phyloP scores from a whole-genome alignment of 2,888 invertebrate genomes.

The Nemoura dubitans region DNA sequence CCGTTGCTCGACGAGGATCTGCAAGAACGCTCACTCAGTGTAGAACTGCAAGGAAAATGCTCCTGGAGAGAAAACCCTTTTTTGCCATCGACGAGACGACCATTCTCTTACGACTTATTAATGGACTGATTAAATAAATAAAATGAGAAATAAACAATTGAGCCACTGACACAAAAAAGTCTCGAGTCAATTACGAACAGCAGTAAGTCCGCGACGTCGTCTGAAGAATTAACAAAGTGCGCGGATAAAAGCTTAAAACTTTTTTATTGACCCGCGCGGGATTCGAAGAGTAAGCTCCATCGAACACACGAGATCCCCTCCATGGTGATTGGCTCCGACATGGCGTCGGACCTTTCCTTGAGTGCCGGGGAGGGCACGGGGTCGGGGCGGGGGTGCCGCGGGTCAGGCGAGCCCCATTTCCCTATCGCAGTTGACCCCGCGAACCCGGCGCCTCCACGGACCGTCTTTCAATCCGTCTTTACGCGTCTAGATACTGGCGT shows the following conservation, averaged over 20 bases:
- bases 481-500: neutral
- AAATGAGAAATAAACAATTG: neutral
- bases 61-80: neutral
- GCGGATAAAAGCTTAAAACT: neutral
- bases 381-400: neutral
- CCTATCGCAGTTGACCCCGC: neutral
- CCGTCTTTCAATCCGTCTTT: neutral
- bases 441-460: neutral
- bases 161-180: neutral
- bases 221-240: neutral
- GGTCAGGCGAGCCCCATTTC: neutral
- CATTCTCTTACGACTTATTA: neutral
- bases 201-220: neutral
- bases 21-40: too few relatives aligned
- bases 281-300: neutral
- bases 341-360: neutral
- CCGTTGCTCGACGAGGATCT: too few relatives aligned
- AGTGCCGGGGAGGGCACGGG: neutral
- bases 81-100: neutral
- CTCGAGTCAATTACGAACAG: neutral
- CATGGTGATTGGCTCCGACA: neutral
- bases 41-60: too few relatives aligned
- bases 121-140: constrained; percentile 7
- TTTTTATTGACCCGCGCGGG: neutral
- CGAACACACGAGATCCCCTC: neutral